Base-by-base conservation (phyloP, 2,888 invertebrate species). In the Oscheius sp. region DNA sequence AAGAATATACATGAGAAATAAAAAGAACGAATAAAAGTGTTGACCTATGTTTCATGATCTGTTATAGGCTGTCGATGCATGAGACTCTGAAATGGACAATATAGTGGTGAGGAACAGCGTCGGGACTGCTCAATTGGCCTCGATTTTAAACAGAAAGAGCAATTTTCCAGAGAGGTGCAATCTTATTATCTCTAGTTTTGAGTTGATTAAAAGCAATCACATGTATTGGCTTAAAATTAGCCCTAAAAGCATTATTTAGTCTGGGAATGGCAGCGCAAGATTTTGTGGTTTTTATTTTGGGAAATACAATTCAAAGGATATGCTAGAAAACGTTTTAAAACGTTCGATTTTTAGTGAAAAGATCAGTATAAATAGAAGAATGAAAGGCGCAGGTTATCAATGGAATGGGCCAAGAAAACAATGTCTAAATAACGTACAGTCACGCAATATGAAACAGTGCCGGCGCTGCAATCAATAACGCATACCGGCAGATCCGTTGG, bases 401-500 rank as follows among this genome's bases (percentile, higher is more conserved):
- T n/a, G n/a, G n/a, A n/a, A n/a, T n/a, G n/a, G n/a, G n/a, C n/a
- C n/a, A n/a, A n/a, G n/a, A n/a, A n/a, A n/a, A n/a, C n/a, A n/a
- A n/a, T 42, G 42, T 3, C 20, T 4, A 34, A 17, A 55, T 55
- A n/a, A 55, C 25, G 34, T 29, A 55, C 17, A 55, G 55, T 55
- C 55, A 42, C 29, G 25, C 52, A 25, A 20, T 25, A 45, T 45
- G 61, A 45, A 61, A 61, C 45, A 45, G 61, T 61, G 42, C 45
- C 17, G 45, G 23, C 61, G 45, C 61, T 45, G 61, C 61, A 61
- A 61, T 61, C 61, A 61, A 61, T 61, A 55, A 33, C 37, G 34
- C 55, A 55, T 55, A 61, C 45, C 61, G 61, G 61, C 42, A 23
- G 42, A 61, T 61, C 61, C 61, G 42, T 25, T 45, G 61, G 61